phyloP scores from a whole-genome alignment of 2,113 vertebrate species.

The Rissa tridactyla region DNA sequence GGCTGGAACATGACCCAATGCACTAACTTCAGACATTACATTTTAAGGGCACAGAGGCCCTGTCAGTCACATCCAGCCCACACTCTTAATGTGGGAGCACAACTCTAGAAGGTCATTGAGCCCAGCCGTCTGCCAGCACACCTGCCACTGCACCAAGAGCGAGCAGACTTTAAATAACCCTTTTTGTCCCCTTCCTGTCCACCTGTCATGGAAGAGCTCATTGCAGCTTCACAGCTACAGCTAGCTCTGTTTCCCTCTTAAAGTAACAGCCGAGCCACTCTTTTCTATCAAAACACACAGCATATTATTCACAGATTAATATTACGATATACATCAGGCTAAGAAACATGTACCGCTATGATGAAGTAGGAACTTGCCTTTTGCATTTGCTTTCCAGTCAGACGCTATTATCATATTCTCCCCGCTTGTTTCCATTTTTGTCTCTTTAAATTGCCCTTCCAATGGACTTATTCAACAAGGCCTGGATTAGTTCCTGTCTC shows the following conservation, averaged over 20 bases:
- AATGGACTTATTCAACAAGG: not conserved
- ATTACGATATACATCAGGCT: accelerated
- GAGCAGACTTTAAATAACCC: slow-evolving; percentile 48
- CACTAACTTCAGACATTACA: accelerated
- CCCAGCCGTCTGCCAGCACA: slow-evolving; percentile 37
- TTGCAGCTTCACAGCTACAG: not conserved
- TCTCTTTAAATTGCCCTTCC: not conserved
- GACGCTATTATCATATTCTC: not conserved
- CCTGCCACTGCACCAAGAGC: not conserved
- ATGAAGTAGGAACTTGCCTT: not conserved
- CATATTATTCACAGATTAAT: accelerated
- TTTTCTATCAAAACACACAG: not conserved
- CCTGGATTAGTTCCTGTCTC: not conserved
- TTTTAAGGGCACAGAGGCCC: not conserved
- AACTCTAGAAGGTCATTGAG: slow-evolving; percentile 24
- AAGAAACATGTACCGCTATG: not conserved
- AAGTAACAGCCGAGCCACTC: not conserved
- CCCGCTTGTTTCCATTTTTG: not conserved
- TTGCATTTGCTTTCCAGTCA: not conserved
- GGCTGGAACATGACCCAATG: not conserved
- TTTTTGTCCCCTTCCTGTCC: slow-evolving; percentile 53
- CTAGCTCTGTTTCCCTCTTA: not conserved
- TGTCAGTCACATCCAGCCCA: not conserved
- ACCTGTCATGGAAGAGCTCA: slow-evolving; percentile 29
- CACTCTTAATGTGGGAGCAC: not conserved